These are phyloP conservation scores for Myotis brandtii DNA, from an alignment of 2,113 vertebrate genomes.

Conservation along the genomic window DNA sequence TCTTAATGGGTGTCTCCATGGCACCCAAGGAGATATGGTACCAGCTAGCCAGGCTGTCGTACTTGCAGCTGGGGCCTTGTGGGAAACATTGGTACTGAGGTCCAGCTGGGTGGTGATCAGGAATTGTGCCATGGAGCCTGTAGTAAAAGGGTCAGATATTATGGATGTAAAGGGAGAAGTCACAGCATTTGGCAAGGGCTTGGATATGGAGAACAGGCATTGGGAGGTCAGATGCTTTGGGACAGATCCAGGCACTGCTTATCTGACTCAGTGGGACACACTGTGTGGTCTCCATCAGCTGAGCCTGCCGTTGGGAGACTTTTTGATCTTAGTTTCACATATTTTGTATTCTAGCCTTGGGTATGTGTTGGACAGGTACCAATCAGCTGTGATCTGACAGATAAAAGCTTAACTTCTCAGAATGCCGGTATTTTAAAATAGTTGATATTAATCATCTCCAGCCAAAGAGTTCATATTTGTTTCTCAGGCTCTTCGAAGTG, in stretches of 20 bases:
- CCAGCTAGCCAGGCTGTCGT: background rate
- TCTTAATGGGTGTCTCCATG: background rate
- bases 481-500: conserved; percentile 50
- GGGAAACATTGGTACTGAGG: background rate
- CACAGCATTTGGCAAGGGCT: background rate
- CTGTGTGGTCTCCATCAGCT: background rate
- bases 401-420: background rate
- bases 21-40: background rate
- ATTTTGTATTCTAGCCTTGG: background rate
- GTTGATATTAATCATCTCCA: background rate
- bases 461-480: conserved; percentile 50
- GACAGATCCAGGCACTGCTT: background rate
- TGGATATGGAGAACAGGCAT: background rate
- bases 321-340: background rate
- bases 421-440: background rate
- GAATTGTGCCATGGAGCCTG: background rate
- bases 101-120: background rate
- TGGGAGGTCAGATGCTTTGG: background rate
- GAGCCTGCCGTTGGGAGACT: background rate
- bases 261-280: background rate
- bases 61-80: background rate
- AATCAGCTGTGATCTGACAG: background rate
- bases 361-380: background rate
- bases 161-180: background rate
- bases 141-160: background rate